These are phyloP conservation scores for Lepidocyrtinus sp. DNA, from an alignment of 2,888 invertebrate genomes.

Conservation along the genomic window DNA sequence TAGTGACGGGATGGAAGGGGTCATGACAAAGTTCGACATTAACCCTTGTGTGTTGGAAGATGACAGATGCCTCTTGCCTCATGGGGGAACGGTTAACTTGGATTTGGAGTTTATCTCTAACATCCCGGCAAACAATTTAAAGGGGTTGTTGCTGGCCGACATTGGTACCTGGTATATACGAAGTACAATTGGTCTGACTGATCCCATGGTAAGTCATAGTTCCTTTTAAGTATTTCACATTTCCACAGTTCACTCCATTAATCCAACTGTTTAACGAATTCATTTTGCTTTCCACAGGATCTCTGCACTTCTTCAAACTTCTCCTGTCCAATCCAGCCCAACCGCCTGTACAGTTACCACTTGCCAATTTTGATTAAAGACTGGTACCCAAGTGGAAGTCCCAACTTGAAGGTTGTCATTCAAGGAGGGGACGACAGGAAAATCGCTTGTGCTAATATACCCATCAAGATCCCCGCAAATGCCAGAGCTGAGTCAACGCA, in stretches of 20 bases:
- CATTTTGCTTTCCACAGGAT: conserved; percentile 48
- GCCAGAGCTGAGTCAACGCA: too few species aligned
- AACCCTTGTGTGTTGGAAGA: conserved; percentile 32
- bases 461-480: too few species aligned
- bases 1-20: conserved; percentile 52
- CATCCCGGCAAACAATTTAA: conserved; percentile 21
- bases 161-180: conserved; percentile 34
- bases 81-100: conserved; percentile 56
- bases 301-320: conserved; percentile 51
- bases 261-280: neutral
- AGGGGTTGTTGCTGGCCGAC: conserved; percentile 44
- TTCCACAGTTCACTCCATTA: neutral
- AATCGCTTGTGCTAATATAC: conserved; percentile 62
- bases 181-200: conserved; percentile 42
- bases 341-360: conserved; percentile 40
- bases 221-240: neutral
- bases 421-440: conserved; percentile 31
- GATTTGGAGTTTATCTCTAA: conserved; percentile 56
- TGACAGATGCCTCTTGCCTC: conserved; percentile 45
- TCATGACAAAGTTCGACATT: conserved; percentile 43
- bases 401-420: conserved; percentile 53
- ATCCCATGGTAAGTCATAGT: conserved; percentile 51
- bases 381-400: conserved; percentile 30
- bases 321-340: conserved; percentile 49
- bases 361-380: conserved; percentile 46